These are phyloP conservation scores for Oceanodroma leucorhoa DNA, from an alignment of 2,797 vertebrate species.

Conservation along the genomic window DNA sequence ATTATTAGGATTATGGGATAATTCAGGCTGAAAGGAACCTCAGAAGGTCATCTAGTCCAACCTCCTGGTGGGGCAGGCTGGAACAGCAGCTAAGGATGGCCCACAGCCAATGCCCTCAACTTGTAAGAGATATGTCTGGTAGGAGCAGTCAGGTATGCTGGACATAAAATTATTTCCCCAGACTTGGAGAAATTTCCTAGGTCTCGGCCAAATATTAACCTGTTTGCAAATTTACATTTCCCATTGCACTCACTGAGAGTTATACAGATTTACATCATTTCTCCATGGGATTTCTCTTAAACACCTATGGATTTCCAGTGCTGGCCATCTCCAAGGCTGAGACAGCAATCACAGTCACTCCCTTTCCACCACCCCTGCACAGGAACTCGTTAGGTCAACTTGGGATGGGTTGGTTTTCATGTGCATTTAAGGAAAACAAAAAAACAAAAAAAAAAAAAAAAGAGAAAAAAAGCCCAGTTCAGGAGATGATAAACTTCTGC, in stretches of 20 bases:
- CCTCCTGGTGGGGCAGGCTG: background rate
- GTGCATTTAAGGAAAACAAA: background rate
- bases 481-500: background rate
- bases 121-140: background rate
- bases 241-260: background rate
- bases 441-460: too few species aligned
- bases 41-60: background rate
- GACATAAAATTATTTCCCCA: background rate
- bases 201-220: background rate
- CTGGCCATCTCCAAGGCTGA: background rate
- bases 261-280: background rate
- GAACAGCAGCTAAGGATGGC: background rate
- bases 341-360: background rate
- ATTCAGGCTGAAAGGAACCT: background rate
- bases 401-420: background rate
- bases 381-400: accelerated
- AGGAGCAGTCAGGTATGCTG: background rate
- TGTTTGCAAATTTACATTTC: background rate
- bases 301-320: background rate
- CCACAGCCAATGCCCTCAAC: background rate
- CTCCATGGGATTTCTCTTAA: background rate
- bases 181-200: background rate
- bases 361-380: background rate
- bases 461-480: background rate
- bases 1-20: background rate